phyloP scores from a whole-genome alignment of 2,113 vertebrate genomes.

The Heterotis niloticus region DNA sequence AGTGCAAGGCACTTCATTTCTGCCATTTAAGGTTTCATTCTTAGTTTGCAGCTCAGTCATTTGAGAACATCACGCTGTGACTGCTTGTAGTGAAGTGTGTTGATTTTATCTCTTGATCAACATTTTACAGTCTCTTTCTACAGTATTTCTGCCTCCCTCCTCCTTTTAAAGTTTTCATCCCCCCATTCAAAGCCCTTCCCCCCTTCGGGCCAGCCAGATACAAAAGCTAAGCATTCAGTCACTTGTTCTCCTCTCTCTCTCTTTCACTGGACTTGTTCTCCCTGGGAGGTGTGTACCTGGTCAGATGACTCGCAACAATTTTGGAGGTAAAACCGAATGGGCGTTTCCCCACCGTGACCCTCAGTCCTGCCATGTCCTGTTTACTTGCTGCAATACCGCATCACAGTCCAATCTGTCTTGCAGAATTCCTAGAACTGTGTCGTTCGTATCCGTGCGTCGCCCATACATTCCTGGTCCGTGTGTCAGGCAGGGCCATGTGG shows the following conservation, averaged over 20 bases:
- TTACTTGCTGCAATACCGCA: not conserved
- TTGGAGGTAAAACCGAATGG: too few species aligned
- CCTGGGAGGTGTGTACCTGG: too few species aligned
- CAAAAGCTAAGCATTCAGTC: too few species aligned
- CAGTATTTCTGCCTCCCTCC: not conserved
- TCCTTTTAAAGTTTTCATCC: too few species aligned
- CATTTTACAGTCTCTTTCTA: not conserved
- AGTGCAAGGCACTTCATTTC: not conserved
- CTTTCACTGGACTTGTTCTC: too few species aligned
- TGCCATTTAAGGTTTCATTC: not conserved
- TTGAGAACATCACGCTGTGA: too few species aligned
- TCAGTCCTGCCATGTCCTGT: not conserved
- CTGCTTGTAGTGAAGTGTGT: too few species aligned
- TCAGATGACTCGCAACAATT: not conserved
- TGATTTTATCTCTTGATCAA: too few species aligned
- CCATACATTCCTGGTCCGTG: slow-evolving; percentile 5
- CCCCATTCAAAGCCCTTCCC: too few species aligned
- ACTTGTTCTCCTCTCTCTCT: too few species aligned
- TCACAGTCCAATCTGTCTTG: not conserved
- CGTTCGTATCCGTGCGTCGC: not conserved
- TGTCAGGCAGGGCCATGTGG: not conserved
- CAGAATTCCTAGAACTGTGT: not conserved
- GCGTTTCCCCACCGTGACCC: not conserved
- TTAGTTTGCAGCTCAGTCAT: too few species aligned
- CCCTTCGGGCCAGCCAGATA: too few species aligned